Evolutionary conservation across 1,140 invertebrate species (phyloP).

Genomic region (silkworm (Bombyx mori)): ASM3026992v2 NC_085133.1:10095001-10095500

Average conservation of each 20-base stretch:
- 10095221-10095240: slow-evolving; percentile 32
- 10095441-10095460: too few relatives aligned
- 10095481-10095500: too few relatives aligned
- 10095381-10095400: too few relatives aligned
- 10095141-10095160: slow-evolving; percentile 33
- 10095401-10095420: too few relatives aligned
- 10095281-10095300: background rate
- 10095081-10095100: slow-evolving; percentile 52
- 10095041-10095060: background rate
- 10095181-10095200: slow-evolving; percentile 12
- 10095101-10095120: slow-evolving; percentile 55
- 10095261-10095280: background rate
- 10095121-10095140: slow-evolving; percentile 39
- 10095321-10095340: slow-evolving; percentile 11
- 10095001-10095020: too few relatives aligned
- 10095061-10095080: slow-evolving; percentile 24
- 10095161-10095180: slow-evolving; percentile 35
- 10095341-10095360: too few relatives aligned
- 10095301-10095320: slow-evolving; percentile 28
- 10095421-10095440: too few relatives aligned
- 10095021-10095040: background rate
- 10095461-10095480: too few relatives aligned
- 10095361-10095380: too few relatives aligned
- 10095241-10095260: slow-evolving; percentile 42
- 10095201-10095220: slow-evolving; percentile 33